phyloP scores from a whole-genome alignment of 2,797 vertebrate species.

The Eremophila alpestris region DNA sequence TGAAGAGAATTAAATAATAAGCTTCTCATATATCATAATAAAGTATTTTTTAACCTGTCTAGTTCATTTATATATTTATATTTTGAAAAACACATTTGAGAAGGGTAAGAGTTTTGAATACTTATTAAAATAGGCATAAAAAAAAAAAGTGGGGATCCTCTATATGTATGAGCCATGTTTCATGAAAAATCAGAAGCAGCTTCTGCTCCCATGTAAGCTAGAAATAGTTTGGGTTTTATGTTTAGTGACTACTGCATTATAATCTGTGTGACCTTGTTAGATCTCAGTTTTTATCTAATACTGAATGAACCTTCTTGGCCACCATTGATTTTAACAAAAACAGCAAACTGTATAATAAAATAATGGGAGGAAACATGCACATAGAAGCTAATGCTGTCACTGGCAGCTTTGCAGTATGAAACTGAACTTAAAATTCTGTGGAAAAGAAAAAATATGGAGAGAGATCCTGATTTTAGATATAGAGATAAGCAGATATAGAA shows the following conservation, averaged over 20 bases:
- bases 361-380: not conserved
- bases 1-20: not conserved
- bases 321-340: not conserved
- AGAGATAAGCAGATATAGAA: not conserved
- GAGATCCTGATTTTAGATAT: constrained; percentile 33
- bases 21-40: not conserved
- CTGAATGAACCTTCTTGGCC: not conserved
- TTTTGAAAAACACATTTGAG: not conserved
- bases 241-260: not conserved
- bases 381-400: not conserved
- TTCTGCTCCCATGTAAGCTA: not conserved
- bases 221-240: not conserved
- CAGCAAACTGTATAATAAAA: not conserved
- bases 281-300: not conserved
- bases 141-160: not conserved
- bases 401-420: not conserved
- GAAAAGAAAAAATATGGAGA: constrained; percentile 30
- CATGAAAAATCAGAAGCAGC: not conserved
- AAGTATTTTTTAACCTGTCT: not conserved
- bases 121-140: not conserved
- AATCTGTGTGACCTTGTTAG: not conserved
- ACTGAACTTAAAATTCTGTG: not conserved
- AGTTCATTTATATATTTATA: not conserved
- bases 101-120: not conserved
- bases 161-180: not conserved